Base-by-base conservation (phyloP, 1,140 invertebrate genomes). In the Drosophila sp. region DNA sequence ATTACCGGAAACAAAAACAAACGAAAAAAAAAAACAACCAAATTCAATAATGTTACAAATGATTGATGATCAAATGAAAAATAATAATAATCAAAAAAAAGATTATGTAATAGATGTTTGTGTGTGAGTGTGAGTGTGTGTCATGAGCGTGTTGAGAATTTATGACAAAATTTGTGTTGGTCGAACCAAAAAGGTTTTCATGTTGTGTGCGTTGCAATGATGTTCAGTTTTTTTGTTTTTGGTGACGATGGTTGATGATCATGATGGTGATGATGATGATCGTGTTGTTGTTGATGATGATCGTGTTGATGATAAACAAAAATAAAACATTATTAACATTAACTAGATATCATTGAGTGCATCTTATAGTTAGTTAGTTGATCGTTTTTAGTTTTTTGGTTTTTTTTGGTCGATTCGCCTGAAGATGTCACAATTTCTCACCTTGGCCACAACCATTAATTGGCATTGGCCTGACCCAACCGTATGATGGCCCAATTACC, bases 1-100 rank as follows among this genome's bases (percentile, higher is more conserved):
- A 62, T 57, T 79, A 83, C 83, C 83, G 83, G 83, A 86, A 85
- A 80, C 82, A 81, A 76, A 84, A 70, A 70, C 73, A 85, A 84
- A 80, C 70, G 56, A 67, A 66, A 76, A 82, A 78, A 68, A 62
- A 41, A 63, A 67, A 27, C 58, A 76, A 85, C 64, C 68, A 70
- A 72, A 83, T 82, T 79, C 83, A 50, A 50, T 50, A 50, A 50
- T 50, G 44, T 50, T 50, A 50, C 68, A 70, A 81, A 76, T 87
- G 83, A 86, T 87, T 86, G 72, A 86, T 87, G 82, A 87, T 75
- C 70, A 69, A 77, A 73, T 85, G 63, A 70, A 85, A 61, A 61
- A 64, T 54, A 68, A 79, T 67, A 69, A 74, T 66, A 74, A 58
- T 61, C 67, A 64, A 72, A 63, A 70, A 70, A 86, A 68, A 87